phyloP scores from a whole-genome alignment of 2,888 invertebrate species.

The Lomographa bimaculata region DNA sequence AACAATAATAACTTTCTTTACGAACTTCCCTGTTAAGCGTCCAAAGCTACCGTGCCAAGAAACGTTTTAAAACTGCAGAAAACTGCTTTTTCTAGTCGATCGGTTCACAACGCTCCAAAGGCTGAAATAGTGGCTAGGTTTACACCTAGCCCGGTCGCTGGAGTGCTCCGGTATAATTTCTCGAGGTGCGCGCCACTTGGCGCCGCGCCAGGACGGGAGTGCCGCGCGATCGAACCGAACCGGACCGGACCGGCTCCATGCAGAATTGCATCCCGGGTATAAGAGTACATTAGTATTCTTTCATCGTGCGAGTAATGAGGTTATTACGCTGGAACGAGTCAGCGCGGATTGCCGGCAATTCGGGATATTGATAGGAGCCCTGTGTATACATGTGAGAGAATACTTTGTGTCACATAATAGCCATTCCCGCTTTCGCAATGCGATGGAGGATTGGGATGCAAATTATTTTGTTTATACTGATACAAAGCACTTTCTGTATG shows the following conservation, averaged over 20 bases:
- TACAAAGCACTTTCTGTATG: too few relatives aligned
- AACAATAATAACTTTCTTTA: conserved; percentile 3
- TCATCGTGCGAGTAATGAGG: conserved; percentile 28
- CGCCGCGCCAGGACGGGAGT: conserved; percentile 15
- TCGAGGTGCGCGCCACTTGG: conserved; percentile 22
- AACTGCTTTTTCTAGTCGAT: conserved; percentile 22
- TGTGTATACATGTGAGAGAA: neutral
- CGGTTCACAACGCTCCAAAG: conserved; percentile 21
- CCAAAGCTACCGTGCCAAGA: conserved; percentile 5
- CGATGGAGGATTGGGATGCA: conserved; percentile 5
- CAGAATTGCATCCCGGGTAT: conserved; percentile 1
- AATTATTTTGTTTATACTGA: too few relatives aligned
- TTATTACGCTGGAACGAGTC: conserved; percentile 18
- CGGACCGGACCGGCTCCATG: conserved; percentile 1
- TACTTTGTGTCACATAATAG: neutral
- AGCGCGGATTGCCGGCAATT: conserved; percentile 1
- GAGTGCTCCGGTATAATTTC: conserved; percentile 20
- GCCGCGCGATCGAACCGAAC: conserved; percentile 7
- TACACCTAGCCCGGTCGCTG: conserved; percentile 25
- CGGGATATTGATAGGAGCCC: conserved; percentile 1
- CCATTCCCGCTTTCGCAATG: too few relatives aligned
- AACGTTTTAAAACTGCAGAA: conserved; percentile 16
- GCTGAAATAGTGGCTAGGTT: conserved; percentile 22
- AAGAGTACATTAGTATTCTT: conserved; percentile 28
- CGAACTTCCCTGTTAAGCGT: conserved; percentile 3